Evolutionary conservation across 2,888 invertebrate species (phyloP).

Genomic region (Rhopalosiphum nymphaeae): DNA sequence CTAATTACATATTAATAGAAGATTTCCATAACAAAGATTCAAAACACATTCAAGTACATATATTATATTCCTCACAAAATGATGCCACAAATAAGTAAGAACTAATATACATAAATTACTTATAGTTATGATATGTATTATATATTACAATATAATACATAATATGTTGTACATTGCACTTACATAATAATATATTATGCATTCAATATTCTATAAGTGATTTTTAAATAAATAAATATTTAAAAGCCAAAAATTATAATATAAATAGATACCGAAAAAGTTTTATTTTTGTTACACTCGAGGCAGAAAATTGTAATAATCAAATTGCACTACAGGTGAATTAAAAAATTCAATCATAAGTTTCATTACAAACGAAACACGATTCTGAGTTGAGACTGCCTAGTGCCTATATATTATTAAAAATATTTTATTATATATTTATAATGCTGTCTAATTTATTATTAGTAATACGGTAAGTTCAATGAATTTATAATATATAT

Average conservation of each 20-base stretch:
- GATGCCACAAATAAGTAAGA: not conserved
- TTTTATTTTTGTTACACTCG: not conserved
- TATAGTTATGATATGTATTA: not conserved
- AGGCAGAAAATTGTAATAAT: not conserved
- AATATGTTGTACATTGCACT: not conserved
- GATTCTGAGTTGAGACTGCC: no score
- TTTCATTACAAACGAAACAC: no score
- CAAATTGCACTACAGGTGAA: not conserved
- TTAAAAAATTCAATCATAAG: no score
- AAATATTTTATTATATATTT: no score
- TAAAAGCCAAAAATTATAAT: not conserved
- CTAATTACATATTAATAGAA: conserved; percentile 17
- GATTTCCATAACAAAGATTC: not conserved
- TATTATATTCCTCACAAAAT: not conserved
- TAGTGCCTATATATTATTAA: no score
- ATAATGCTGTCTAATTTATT: no score
- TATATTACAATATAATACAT: not conserved
- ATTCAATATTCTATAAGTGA: not conserved
- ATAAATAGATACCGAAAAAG: not conserved
- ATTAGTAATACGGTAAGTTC: no score
- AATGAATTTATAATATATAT: no score
- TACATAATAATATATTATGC: not conserved
- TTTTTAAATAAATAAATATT: not conserved
- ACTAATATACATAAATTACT: not conserved
- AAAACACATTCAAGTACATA: not conserved